phyloP scores from a whole-genome alignment of 1,140 invertebrate genomes.

The Lepidotrigona ventralis region DNA sequence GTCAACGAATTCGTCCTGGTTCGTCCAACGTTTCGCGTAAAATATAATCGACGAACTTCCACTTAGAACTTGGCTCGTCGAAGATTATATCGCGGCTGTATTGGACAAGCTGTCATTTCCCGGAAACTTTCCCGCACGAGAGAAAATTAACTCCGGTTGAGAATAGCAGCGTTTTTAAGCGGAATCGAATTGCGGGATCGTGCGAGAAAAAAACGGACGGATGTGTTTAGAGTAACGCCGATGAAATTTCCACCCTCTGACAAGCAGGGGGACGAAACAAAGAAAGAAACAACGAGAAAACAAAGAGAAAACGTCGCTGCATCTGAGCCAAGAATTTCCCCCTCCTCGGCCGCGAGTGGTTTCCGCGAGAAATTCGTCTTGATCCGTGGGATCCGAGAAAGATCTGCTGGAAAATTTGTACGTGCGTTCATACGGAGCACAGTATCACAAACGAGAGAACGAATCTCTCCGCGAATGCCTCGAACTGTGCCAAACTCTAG shows the following conservation, averaged over 20 bases:
- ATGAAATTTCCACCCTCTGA: not conserved
- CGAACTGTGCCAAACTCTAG: conserved; percentile 1
- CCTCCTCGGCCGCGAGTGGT: no score
- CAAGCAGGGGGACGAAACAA: not conserved
- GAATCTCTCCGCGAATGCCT: not conserved
- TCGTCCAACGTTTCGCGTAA: no score
- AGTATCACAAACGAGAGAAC: not conserved
- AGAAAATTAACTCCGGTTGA: not conserved
- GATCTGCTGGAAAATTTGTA: not conserved
- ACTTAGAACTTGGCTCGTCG: not conserved
- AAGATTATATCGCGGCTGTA: no score
- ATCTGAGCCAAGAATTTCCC: not conserved
- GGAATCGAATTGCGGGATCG: conserved; percentile 2
- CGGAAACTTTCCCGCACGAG: not conserved
- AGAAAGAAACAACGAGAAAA: not conserved
- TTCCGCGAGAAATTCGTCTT: not conserved
- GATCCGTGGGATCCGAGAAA: not conserved
- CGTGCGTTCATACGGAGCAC: not conserved
- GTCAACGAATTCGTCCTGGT: no score
- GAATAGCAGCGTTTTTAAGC: not conserved
- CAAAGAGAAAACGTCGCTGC: no score
- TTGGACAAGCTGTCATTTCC: not conserved
- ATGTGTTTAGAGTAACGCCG: not conserved
- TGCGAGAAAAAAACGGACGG: not conserved
- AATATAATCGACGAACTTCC: not conserved